Evolutionary conservation across 2,797 vertebrate genomes (phyloP), one percentile per base, ranked within the genome.

Genomic region (Aphelocoma californica): DNA sequence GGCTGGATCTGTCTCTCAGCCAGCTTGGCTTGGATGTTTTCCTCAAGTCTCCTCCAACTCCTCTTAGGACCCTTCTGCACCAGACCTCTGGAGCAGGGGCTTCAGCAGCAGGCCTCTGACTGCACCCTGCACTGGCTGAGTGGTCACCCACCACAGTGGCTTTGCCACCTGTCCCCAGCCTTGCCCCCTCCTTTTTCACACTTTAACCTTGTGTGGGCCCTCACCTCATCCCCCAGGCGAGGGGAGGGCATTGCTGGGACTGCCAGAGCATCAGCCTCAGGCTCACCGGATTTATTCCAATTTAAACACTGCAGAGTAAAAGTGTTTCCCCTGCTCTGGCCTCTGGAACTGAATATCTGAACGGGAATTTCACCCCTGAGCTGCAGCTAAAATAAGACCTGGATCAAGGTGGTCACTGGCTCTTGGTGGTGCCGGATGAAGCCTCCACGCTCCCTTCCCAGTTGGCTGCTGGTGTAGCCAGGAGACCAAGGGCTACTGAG

Each of bases 341-440:
- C 94, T 93, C 92, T 86, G 86, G 56, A 94, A 80, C 90, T 94
- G 77, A 96, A 36, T 57, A 54, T 88, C 77, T 81, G 80, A 90
- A 73, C 0, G 42, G 56, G 86, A 93, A 86, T 86, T 93, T 95
- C 81, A 86, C 58, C 34, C 75, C 80, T 71, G 81, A 95, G 94
- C 79, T 92, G 80, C 70, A 92, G 65, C 93, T 94, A 95, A 95
- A 96, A 72, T 93, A 81, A 95, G 94, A 94, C 67, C 86, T 90
- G 96, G 90, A 90, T 81, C 4, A 47, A 93, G 86, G 88, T 90
- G 86, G 67, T 72, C 1, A 1, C 75, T 93, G 90, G 71, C 72
- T 82, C 51, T 47, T 0, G 0, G 58, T 54, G 47, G 50, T 50
- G 75, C 62, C 0, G 3, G 50, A 17, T 42, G 51, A 85, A 85